These are phyloP conservation scores for Montipora capricornis DNA, from an alignment of 64 coral and sea anemone genomes.

Conservation along the genomic window DNA sequence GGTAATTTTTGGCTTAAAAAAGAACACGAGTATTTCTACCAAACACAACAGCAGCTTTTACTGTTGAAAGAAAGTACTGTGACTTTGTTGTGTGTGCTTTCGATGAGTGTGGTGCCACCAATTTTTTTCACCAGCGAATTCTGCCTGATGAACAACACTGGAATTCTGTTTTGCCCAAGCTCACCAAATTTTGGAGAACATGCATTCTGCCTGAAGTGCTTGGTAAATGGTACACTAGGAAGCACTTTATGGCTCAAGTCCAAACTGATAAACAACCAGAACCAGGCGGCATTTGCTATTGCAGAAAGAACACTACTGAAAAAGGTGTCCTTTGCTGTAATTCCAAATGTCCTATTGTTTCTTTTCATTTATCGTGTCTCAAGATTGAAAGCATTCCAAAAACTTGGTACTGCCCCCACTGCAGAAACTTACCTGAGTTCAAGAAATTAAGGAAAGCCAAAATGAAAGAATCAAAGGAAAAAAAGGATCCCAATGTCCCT, in stretches of 20 bases:
- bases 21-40: slow-evolving; percentile 24
- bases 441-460: slow-evolving; percentile 11
- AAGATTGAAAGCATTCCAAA: slow-evolving; percentile 17
- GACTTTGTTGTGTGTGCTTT: slow-evolving; percentile 48
- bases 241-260: background rate
- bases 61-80: background rate
- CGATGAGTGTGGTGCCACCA: background rate
- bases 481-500: background rate
- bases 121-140: slow-evolving; percentile 20
- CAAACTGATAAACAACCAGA: background rate
- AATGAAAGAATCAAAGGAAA: background rate
- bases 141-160: slow-evolving; percentile 32
- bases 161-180: slow-evolving; percentile 10
- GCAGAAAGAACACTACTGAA: background rate
- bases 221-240: slow-evolving; percentile 34
- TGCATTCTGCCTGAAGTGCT: background rate
- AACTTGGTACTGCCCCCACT: slow-evolving; percentile 55
- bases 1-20: slow-evolving; percentile 22
- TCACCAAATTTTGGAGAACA: background rate
- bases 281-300: background rate
- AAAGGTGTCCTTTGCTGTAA: slow-evolving; percentile 49
- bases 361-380: slow-evolving; percentile 43
- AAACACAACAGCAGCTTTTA: slow-evolving; percentile 42
- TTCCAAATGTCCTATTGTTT: background rate
- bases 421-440: slow-evolving; percentile 51